Evolutionary conservation across 2,113 vertebrate species (phyloP), one percentile per base, ranked within the genome.

Genomic region (Thymallus thymallus): DNA sequence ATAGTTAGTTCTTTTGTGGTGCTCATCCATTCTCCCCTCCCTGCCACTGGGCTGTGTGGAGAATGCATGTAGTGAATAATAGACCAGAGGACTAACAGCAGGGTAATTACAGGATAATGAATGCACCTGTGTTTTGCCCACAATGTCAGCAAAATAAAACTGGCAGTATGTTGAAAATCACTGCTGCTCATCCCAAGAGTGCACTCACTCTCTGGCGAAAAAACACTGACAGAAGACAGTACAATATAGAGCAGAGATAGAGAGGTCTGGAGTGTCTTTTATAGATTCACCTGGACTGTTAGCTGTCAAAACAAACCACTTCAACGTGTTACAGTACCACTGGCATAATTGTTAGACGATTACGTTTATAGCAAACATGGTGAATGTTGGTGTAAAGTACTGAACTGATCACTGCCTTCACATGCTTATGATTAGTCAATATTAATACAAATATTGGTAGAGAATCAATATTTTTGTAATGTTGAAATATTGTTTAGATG

Each of bases 61-160:
- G 80, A 88, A 87, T 68, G 81, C 82, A 83, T 86, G 84, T 86
- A 83, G 91, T 92, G 90, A 92, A 85, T 92, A 91, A 92, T 88
- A 87, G 83, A 90, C 81, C 86, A 86, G 84, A 80, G 80, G 86
- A 89, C 83, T 88, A 92, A 91, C 91, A 90, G 89, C 86, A 56
- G 89, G 91, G 88, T 92, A 93, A 94, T 93, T 93, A 92, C 84
- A 74, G 77, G 79, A 88, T 93, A 93, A 94, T 93, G 87, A 93
- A 93, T 93, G 91, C 85, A 91, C 90, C 90, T 91, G 89, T 74
- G 82, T 90, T 91, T 90, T 89, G 77, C 80, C 78, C 78, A 89
- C 88, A 90, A 91, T 91, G 90, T 91, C 90, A 88, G 81, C 77
- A 30, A 61, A 74, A 77, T 80, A 76, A 77, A 60, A 68, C 68